Percentiles rank a stretch among this genome's conserved stretches.
phyloP scores from a whole-genome alignment of 2,888 invertebrate genomes.

The Graphium colonna region DNA sequence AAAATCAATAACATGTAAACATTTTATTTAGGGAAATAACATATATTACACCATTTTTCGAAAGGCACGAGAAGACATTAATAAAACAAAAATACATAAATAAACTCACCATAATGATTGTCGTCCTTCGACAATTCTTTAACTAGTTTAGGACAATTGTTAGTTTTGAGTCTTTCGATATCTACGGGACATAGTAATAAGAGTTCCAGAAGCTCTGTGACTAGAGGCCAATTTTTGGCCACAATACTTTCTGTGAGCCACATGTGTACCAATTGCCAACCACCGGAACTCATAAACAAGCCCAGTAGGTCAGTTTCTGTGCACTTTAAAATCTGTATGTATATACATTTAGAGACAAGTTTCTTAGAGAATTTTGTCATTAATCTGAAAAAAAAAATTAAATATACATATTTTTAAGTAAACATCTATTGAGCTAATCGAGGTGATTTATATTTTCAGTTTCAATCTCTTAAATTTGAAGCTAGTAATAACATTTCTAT shows the following conservation, averaged over 20 bases:
- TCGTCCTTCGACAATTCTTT: constrained; percentile 92
- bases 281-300: constrained; percentile 93
- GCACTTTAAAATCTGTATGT: constrained; percentile 93
- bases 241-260: constrained; percentile 95
- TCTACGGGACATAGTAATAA: constrained; percentile 93
- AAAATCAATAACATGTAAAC: background rate
- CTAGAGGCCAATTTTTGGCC: constrained; percentile 91
- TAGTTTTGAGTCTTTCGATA: constrained; percentile 93
- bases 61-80: background rate
- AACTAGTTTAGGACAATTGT: constrained; percentile 94
- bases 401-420: constrained; percentile 2
- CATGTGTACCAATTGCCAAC: constrained; percentile 93
- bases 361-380: constrained; percentile 98
- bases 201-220: constrained; percentile 91
- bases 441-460: no score
- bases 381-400: constrained; percentile 81
- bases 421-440: no score
- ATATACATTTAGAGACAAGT: constrained; percentile 96
- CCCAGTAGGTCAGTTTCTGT: constrained; percentile 91
- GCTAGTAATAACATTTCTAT: no score
- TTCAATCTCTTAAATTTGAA: no score
- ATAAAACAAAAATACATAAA: no score
- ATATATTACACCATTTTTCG: no score
- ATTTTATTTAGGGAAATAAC: no score
- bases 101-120: constrained; percentile 86